Base-by-base conservation (phyloP, 1,140 invertebrate genomes). In the Drosophila kohkoa region DNA sequence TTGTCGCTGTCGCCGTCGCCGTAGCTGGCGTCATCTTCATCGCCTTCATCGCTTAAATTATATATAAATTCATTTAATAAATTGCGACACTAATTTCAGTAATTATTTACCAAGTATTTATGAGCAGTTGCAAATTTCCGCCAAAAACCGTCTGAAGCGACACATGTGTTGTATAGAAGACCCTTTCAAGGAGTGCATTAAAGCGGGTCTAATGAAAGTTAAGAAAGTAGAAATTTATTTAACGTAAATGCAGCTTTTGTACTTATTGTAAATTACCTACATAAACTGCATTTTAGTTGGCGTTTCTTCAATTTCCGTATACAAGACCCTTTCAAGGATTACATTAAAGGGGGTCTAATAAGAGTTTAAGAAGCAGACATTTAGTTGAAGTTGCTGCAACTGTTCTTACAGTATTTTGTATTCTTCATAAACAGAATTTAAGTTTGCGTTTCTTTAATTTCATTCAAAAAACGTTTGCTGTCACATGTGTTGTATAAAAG, bases 61-160 rank as follows among this genome's bases (percentile, higher is more conserved):
- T 43, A 63, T 54, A 75, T 10, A 66, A 89, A 89, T 88, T 89
- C 77, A 88, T 88, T 88, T 78, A 63, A 88, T 81, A 89, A 88
- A 88, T 80, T 89, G 79, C 81, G 71, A 75, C 82, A 73, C 70
- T 85, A 88, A 88, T 88, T 88, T 88, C 51, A 70, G 75, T 89
- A 89, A 88, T 89, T 77, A 88, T 88, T 85, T 85, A 79, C 77
- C 79, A 81, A 79, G 80, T 85, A 75, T 82, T 77, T 78, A 81
- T 68, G 76, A 82, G 76, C 83, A 79, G 49, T 63, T 74, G 45
- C 68, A 76, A 74, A 72, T 76, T 76, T 76, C 74, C 74, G 74
- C 41, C n/a, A 28, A 58, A 48, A 32, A 6, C 11, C 10, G 25
- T 32, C 2, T n/a, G 25, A 25, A 25, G 32, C 73, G 54, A 43